A percentile compares a stretch with the other conserved stretches of the same genome.
Evolutionary conservation across 2,888 invertebrate genomes (phyloP).

Genomic region (Zhuqinia jingwanae): DNA sequence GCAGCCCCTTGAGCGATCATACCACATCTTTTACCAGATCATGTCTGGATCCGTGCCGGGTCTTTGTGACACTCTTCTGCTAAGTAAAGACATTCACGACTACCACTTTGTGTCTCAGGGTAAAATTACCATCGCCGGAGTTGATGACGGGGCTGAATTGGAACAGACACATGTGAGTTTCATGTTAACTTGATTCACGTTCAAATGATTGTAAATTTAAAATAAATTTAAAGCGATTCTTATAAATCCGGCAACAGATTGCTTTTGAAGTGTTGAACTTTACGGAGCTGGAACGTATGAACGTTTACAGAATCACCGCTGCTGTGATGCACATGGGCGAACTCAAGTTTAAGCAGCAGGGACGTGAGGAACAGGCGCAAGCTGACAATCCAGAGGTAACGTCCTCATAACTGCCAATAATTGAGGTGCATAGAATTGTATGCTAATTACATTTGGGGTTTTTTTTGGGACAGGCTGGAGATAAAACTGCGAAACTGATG

Average conservation of each 20-base stretch:
- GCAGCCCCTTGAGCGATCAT: slow-evolving; percentile 98
- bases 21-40: slow-evolving; percentile 99
- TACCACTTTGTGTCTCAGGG: slow-evolving; percentile 97
- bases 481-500: slow-evolving; percentile 94
- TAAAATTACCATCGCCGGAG: slow-evolving; percentile 93
- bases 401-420: neutral
- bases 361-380: slow-evolving; percentile 96
- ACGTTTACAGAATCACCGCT: slow-evolving; percentile 76
- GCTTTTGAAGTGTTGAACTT: slow-evolving; percentile 77
- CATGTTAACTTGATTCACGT: neutral
- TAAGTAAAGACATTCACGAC: slow-evolving; percentile 90
- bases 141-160: slow-evolving; percentile 96
- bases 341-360: slow-evolving; percentile 93
- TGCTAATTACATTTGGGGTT: too few species aligned
- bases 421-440: too few species aligned
- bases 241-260: slow-evolving; percentile 60
- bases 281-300: slow-evolving; percentile 58
- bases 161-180: slow-evolving; percentile 88
- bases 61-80: slow-evolving; percentile 91
- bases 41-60: slow-evolving; percentile 95
- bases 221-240: too few species aligned
- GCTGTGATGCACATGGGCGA: slow-evolving; percentile 77
- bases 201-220: too few species aligned
- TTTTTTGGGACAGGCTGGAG: slow-evolving; percentile 88
- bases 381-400: slow-evolving; percentile 59